These are phyloP conservation scores for Phragmatobia fuliginosa DNA, from an alignment of 2,888 invertebrate genomes.

Conservation along the genomic window DNA sequence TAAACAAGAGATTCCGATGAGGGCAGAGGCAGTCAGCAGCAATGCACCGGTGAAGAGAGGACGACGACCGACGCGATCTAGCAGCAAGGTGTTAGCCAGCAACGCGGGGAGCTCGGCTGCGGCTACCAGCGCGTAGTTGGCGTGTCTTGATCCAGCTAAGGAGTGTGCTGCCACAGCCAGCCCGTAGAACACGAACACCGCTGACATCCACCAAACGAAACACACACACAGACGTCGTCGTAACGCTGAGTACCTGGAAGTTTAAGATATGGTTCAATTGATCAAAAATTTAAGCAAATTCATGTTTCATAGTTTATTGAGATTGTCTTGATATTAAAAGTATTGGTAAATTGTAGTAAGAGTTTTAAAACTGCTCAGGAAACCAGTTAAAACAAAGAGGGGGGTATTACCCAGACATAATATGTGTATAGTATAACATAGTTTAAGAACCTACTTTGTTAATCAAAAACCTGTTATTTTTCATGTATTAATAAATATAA, in stretches of 20 bases:
- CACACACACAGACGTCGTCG: constrained; percentile 75
- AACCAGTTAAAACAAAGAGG: background rate
- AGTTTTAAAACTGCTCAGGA: background rate
- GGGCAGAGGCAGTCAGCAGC: constrained; percentile 70
- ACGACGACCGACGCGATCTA: constrained; percentile 76
- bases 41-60: constrained; percentile 76
- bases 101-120: constrained; percentile 79
- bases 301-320: background rate
- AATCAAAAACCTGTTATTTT: too few relatives aligned
- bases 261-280: background rate
- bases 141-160: constrained; percentile 72
- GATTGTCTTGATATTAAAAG: too few relatives aligned
- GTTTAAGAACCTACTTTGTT: background rate
- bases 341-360: too few relatives aligned
- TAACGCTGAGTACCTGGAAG: constrained; percentile 70
- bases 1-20: constrained; percentile 68
- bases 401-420: background rate
- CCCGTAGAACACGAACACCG: constrained; percentile 82
- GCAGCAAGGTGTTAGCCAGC: constrained; percentile 73
- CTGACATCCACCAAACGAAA: constrained; percentile 79
- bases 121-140: constrained; percentile 76
- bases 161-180: constrained; percentile 77
- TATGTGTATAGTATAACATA: background rate
- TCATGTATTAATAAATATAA: too few relatives aligned
- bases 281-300: background rate